phyloP scores from a whole-genome alignment of 2,797 vertebrate species.

The Tauraco hartlaubi region DNA sequence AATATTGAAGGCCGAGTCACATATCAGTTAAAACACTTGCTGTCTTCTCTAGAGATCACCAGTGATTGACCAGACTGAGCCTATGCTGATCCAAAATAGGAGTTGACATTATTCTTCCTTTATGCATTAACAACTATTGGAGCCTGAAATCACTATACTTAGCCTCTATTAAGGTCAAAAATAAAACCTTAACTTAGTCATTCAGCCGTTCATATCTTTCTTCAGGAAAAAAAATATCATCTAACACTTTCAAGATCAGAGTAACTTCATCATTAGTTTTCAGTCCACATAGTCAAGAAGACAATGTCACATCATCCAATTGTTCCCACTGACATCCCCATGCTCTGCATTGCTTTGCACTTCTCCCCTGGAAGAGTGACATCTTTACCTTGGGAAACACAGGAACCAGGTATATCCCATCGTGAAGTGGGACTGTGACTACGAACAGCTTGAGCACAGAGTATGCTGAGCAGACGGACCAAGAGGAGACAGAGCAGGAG shows the following conservation, averaged over 20 bases:
- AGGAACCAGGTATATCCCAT: rapidly evolving
- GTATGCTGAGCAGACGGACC: neutral
- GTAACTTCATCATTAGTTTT: neutral
- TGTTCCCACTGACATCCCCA: neutral
- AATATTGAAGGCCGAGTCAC: neutral
- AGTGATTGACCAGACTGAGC: neutral
- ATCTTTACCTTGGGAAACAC: neutral
- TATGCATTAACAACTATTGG: neutral
- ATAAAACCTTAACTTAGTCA: neutral
- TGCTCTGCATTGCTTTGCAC: neutral
- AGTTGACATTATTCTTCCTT: neutral
- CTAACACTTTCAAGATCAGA: neutral
- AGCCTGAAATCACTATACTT: neutral
- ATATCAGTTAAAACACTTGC: neutral
- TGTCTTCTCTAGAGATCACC: neutral
- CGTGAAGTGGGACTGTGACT: neutral
- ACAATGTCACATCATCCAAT: too few relatives aligned
- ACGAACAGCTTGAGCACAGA: neutral
- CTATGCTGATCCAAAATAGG: neutral
- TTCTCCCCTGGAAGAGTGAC: neutral
- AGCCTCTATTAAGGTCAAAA: neutral
- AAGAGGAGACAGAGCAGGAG: neutral
- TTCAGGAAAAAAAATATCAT: neutral
- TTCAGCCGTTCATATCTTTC: neutral
- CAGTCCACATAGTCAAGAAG: neutral